Base-by-base conservation (phyloP, 2,113 vertebrate species). In the Oophaga pumilio region DNA sequence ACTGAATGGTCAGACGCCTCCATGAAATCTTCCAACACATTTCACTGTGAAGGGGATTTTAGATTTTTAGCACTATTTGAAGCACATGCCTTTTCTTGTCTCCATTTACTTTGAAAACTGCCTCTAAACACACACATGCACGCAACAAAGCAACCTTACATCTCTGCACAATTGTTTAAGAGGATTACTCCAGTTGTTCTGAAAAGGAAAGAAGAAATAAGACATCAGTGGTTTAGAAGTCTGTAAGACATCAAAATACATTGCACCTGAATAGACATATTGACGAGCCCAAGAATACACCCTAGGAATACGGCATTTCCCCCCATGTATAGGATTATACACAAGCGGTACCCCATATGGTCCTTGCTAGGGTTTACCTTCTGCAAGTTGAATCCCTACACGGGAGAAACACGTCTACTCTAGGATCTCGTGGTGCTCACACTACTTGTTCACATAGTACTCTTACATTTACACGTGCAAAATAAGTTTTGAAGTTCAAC, bases 51-150 rank as follows among this genome's bases (percentile, higher is more conserved):
- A 84, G 86, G 82, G 90, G 80, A 28, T 64, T 91, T 92, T 91
- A 84, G 92, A 88, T 90, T 84, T 84, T 68, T 91, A 83, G 78
- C 86, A 60, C 33, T 56, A 43, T 76, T 93, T 93, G 17, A 77
- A 84, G 90, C 88, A 94, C 97, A 97, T 97, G 96, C 97, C 59
- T 83, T 82, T 77, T 78, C 74, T 71, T 43, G 49, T 57, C 59
- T 66, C 43, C 26, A 33, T 84, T 87, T 94, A 94, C 43, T 82
- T 94, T 94, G 94, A 94, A 90, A 95, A 95, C 96, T 95, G 95
- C 96, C 94, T 95, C 94, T 95, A 96, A 96, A 97, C 94, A 97
- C 94, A 93, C 96, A 96, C 97, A 99, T 96, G 96, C 97, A 98
- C 95, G 95, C 95, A 94, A 95, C 93, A 93, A 96, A 97, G 96